These are phyloP conservation scores for Okapia johnstoni DNA, from an alignment of 2,113 vertebrate genomes.

Conservation along the genomic window DNA sequence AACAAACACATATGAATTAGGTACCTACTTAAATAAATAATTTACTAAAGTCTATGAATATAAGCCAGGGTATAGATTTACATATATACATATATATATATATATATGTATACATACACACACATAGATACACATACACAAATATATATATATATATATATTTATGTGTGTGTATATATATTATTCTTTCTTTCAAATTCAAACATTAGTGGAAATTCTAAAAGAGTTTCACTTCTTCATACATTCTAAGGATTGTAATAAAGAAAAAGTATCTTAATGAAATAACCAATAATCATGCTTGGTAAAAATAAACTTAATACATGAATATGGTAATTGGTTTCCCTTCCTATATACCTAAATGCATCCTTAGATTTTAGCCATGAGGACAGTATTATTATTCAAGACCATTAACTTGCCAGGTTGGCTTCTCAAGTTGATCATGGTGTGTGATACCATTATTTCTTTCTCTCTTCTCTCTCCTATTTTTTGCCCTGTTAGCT, in stretches of 20 bases:
- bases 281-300: not conserved
- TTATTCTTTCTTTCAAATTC: not conserved
- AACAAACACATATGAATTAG: not conserved
- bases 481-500: not conserved
- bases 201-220: not conserved
- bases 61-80: not conserved
- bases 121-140: not conserved
- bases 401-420: not conserved
- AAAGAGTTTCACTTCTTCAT: not conserved
- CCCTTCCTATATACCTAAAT: not conserved
- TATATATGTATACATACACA: rapidly evolving
- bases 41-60: not conserved
- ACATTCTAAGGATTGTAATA: not conserved
- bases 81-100: not conserved
- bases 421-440: not conserved
- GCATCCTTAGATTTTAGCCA: not conserved
- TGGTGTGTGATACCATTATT: not conserved
- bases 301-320: not conserved
- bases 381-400: not conserved
- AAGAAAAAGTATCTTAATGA: not conserved
- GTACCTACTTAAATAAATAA: not conserved
- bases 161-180: not conserved
- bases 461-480: not conserved
- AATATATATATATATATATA: not conserved
- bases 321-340: not conserved